Evolutionary conservation across 2,888 invertebrate genomes (phyloP).

Genomic region (Scaptomyza reducta): DNA sequence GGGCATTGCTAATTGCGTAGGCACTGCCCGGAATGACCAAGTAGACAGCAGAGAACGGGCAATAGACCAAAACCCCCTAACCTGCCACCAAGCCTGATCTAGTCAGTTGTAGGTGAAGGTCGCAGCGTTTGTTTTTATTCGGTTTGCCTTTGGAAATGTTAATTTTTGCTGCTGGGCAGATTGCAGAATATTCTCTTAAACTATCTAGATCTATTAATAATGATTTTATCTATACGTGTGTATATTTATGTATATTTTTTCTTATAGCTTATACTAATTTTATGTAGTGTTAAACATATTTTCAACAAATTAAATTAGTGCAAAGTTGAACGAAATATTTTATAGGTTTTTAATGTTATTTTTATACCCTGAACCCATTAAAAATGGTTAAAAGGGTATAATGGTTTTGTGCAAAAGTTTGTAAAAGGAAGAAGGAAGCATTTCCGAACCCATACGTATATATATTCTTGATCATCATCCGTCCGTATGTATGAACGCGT

Average conservation of each 20-base stretch:
- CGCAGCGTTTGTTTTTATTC: conserved; percentile 43
- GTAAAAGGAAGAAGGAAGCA: too few relatives aligned
- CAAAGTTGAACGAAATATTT: too few relatives aligned
- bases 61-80: conserved; percentile 2
- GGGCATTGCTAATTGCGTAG: conserved; percentile 73
- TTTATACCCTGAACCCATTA: too few relatives aligned
- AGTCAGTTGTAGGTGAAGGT: conserved; percentile 71
- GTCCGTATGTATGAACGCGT: too few relatives aligned
- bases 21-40: conserved; percentile 70
- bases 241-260: neutral
- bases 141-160: conserved; percentile 59
- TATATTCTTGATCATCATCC: too few relatives aligned
- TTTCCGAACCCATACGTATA: too few relatives aligned
- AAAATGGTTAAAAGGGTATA: too few relatives aligned
- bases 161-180: conserved; percentile 29
- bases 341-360: too few relatives aligned
- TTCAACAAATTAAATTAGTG: too few relatives aligned
- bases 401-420: too few relatives aligned
- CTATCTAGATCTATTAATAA: neutral
- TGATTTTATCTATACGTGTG: neutral
- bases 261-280: neutral
- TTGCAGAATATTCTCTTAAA: neutral
- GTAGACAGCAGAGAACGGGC: conserved; percentile 27
- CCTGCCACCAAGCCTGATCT: conserved; percentile 21
- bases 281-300: neutral